Percentiles rank a stretch among this genome's conserved stretches.
These are phyloP conservation scores for Drosophila mayri DNA, from an alignment of 1,140 invertebrate species.

Conservation along the genomic window DNA sequence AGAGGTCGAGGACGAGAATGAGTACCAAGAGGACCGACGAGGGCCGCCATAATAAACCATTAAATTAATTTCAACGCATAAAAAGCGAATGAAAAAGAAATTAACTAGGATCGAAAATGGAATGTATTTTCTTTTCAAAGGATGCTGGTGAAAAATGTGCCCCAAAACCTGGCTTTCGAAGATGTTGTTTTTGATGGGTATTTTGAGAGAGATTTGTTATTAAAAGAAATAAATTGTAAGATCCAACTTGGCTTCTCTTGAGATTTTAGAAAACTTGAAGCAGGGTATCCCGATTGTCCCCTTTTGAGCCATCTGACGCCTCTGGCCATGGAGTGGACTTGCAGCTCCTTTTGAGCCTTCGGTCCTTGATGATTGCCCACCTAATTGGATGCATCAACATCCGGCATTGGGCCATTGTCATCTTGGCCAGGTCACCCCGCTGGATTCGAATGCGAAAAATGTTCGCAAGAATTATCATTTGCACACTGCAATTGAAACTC, in stretches of 20 bases:
- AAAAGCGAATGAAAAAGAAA: conserved; percentile 19
- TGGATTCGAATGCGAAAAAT: conserved; percentile 23
- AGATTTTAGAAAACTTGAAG: no score
- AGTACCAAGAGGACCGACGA: background rate
- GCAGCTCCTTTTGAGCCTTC: conserved; percentile 27
- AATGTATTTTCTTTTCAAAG: background rate
- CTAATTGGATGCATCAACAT: conserved; percentile 76
- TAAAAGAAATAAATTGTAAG: no score
- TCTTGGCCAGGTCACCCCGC: conserved; percentile 10
- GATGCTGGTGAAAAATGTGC: no score
- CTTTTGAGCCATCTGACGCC: conserved; percentile 1
- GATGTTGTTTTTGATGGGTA: background rate
- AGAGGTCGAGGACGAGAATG: conserved; percentile 2
- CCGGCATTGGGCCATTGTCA: conserved; percentile 45
- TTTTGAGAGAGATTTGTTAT: background rate
- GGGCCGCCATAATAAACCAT: conserved; percentile 64
- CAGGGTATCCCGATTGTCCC: no score
- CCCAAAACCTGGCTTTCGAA: no score
- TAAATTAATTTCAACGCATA: conserved; percentile 68
- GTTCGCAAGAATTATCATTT: conserved; percentile 20
- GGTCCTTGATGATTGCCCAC: conserved; percentile 58
- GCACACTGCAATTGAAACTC: conserved; percentile 15
- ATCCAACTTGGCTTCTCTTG: no score
- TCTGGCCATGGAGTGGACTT: conserved; percentile 1
- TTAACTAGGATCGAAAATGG: background rate